Evolutionary conservation across 2,797 vertebrate species (phyloP).

Genomic region (Sebastes diaconus): DNA sequence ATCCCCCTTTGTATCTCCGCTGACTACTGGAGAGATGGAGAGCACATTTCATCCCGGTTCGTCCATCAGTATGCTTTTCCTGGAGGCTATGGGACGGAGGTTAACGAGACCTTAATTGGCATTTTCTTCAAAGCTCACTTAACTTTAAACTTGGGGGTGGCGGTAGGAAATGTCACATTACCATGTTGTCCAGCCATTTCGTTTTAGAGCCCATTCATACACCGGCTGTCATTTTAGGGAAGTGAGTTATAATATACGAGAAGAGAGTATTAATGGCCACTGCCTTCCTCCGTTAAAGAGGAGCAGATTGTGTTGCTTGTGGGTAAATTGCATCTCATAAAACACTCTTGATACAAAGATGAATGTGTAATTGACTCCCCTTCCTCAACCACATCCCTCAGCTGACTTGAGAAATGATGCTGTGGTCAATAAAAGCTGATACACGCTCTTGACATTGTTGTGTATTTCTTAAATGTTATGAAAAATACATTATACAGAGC

Average conservation of each 20-base stretch:
- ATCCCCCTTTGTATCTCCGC: conserved; percentile 15
- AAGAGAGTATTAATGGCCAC: conserved; percentile 35
- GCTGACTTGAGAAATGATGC: conserved; percentile 2
- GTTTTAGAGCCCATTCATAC: conserved; percentile 48
- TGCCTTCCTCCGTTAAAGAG: conserved; percentile 20
- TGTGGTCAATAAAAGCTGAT: conserved; percentile 55
- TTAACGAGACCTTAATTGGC: conserved; percentile 74
- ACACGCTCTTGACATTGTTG: conserved; percentile 62
- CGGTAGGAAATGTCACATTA: conserved; percentile 78
- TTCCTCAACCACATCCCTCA: background rate
- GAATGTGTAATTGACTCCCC: conserved; percentile 17
- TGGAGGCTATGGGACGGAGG: conserved; percentile 42
- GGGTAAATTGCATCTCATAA: conserved; percentile 37
- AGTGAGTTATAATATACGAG: conserved; percentile 20
- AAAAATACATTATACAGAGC: conserved; percentile 82
- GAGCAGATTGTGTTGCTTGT: conserved; percentile 25
- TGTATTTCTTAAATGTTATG: conserved; percentile 81
- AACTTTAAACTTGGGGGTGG: conserved; percentile 59
- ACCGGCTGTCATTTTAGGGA: conserved; percentile 28
- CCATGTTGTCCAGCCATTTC: conserved; percentile 66
- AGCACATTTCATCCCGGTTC: conserved; percentile 32
- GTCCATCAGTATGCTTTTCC: conserved; percentile 33
- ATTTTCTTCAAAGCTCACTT: conserved; percentile 69
- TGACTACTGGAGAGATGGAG: conserved; percentile 13
- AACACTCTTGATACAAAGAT: conserved; percentile 24